Evolutionary conservation across 2,113 vertebrate genomes (phyloP).

Genomic region (Triplophysa siluroides): DNA sequence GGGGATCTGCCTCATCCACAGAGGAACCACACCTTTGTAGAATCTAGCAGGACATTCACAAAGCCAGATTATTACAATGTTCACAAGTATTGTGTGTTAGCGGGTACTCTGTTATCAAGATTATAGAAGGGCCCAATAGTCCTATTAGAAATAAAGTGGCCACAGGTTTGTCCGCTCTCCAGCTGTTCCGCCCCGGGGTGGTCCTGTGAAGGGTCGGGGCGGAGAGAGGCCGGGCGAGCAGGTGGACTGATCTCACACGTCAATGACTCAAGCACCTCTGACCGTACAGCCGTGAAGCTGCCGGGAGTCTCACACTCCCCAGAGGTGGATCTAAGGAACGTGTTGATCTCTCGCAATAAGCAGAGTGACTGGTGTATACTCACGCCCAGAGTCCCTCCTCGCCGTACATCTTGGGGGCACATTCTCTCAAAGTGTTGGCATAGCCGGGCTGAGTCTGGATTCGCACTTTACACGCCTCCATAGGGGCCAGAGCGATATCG

Average conservation of each 20-base stretch:
- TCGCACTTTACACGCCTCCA: slow-evolving; percentile 98
- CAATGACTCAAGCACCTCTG: slow-evolving; percentile 92
- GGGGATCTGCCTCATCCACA: slow-evolving; percentile 99
- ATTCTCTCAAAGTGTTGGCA: slow-evolving; percentile 92
- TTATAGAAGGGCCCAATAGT: no score
- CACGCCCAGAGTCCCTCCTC: slow-evolving; percentile 97
- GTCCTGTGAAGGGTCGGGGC: slow-evolving; percentile 49
- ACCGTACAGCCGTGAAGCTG: slow-evolving; percentile 86
- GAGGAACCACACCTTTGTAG: slow-evolving; percentile 95
- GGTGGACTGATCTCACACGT: slow-evolving; percentile 85
- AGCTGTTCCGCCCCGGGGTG: slow-evolving; percentile 72
- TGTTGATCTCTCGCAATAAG: slow-evolving; percentile 55
- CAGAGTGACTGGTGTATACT: slow-evolving; percentile 64
- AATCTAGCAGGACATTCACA: slow-evolving; percentile 74
- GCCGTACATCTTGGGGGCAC: slow-evolving; percentile 90
- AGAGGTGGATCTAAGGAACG: slow-evolving; percentile 92
- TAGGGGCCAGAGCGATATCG: slow-evolving; percentile 97
- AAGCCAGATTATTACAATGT: not conserved
- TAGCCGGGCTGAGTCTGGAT: slow-evolving; percentile 98
- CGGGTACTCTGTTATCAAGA: no score
- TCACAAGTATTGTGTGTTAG: no score
- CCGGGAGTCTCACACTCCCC: slow-evolving; percentile 71
- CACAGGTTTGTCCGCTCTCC: slow-evolving; percentile 79
- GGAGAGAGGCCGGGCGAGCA: slow-evolving; percentile 72
- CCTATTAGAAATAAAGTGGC: no score